Base-by-base conservation (phyloP, 2,888 invertebrate genomes). In the Eristalis arbustorum region DNA sequence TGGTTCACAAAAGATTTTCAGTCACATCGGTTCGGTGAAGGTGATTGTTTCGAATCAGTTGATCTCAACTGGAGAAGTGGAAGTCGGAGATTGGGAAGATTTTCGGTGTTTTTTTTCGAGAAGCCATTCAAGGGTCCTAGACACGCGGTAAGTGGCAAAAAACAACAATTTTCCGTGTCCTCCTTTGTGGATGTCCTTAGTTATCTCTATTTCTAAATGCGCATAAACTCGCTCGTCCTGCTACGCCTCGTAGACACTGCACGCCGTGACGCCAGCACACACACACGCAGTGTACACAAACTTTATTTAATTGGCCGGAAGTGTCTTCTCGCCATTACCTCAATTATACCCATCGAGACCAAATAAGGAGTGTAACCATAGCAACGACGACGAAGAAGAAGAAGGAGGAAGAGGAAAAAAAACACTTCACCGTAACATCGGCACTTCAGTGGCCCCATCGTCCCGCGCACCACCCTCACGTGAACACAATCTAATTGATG, bases 401-500 rank as follows among this genome's bases (percentile, higher is more conserved):
- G 25, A 25, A 3, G 25, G 25, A 25, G 59, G 3, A 10, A 18
- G 25, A 13, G 0, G 8, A 57, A 49, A n/a, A n/a, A 42, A 42
- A 18, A 18, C 49, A 49, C 49, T 49, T 18, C 34, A 37, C 62
- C 72, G 56, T 73, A 31, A 56, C 67, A 72, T 68, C 40, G 31
- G 11, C 28, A 61, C 68, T 83, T 59, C 67, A 73, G 49, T 8
- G 8, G 18, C 49, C 2, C 49, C 49, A 2, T 11, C 49, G 18
- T 5, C n/a, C 18, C 49, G 0, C n/a, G 6, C 8, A 13, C 25
- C 13, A 64, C 68, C 62, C 59, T 71, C 61, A 75, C 56, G 71
- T 72, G 28, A 81, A 56, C 49, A 77, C 31, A 61, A 81, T 77
- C 77, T 85, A 79, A 75, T 75, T 75, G 76, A 81, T 69, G 72